Percentiles rank a stretch among this genome's conserved stretches.
Conservation (phyloP, 1,140 invertebrate genomes). For the Lutraria rhynchaena region DNA sequence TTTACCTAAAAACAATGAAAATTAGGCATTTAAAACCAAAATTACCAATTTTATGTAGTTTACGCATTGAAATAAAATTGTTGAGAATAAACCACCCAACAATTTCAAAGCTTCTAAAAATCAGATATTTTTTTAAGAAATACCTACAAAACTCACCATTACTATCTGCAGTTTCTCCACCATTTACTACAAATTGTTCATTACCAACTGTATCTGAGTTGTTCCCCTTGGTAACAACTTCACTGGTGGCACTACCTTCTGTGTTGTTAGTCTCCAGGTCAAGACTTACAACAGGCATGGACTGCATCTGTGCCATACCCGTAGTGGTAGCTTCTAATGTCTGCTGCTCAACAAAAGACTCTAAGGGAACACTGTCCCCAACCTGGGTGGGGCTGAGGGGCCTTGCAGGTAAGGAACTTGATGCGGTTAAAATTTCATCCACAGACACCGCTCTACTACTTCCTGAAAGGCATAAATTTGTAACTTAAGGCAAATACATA, state of each 20-base stretch:
- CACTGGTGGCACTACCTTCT: conserved; percentile 28
- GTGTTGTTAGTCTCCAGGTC: not conserved
- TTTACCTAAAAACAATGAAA: not conserved
- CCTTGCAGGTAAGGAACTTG: conserved; percentile 16
- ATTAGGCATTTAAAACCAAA: too few species aligned
- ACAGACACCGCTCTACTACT: conserved; percentile 36
- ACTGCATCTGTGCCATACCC: not conserved
- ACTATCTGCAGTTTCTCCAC: conserved; percentile 32
- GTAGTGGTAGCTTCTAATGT: conserved; percentile 8
- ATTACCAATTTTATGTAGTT: too few species aligned
- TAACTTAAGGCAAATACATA: not conserved
- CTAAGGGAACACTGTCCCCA: not conserved
- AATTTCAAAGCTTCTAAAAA: too few species aligned
- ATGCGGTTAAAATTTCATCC: conserved; percentile 54
- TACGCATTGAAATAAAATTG: too few species aligned
- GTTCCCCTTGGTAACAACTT: conserved; percentile 16
- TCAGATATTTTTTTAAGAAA: too few species aligned
- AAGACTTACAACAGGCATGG: not conserved
- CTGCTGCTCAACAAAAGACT: not conserved
- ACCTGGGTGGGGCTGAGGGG: conserved; percentile 29
- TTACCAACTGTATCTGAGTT: conserved; percentile 32
- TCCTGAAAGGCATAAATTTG: conserved; percentile 10
- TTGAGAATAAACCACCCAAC: too few species aligned
- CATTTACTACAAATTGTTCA: not conserved
- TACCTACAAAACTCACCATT: conserved; percentile 22